A percentile compares a stretch with the other conserved stretches of the same genome.
Conservation (phyloP, 2,888 invertebrate species). For the Drosophila pseudotalamancana region DNA sequence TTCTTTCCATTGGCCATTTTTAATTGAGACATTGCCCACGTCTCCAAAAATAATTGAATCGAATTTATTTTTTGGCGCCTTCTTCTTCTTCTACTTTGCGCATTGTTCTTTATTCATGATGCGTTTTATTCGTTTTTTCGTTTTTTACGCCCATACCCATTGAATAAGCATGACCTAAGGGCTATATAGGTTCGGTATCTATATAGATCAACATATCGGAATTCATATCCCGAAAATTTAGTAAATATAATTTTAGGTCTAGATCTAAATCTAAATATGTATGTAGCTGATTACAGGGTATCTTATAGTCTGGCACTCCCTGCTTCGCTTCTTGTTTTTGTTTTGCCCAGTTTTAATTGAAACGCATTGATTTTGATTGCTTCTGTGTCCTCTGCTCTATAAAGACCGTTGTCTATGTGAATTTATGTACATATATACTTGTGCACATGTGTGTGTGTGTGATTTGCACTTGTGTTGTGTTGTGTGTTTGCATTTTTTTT, state of each 20-base stretch:
- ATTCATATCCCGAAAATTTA: too few relatives aligned
- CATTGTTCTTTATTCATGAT: conserved; percentile 33
- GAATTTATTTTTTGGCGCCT: conserved; percentile 55
- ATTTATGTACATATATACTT: too few relatives aligned
- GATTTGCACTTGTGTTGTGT: background rate
- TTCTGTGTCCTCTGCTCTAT: conserved; percentile 41
- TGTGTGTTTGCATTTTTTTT: conserved; percentile 9
- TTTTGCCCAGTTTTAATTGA: conserved; percentile 61
- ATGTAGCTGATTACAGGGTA: background rate
- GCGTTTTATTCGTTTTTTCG: conserved; percentile 5
- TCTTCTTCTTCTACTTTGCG: conserved; percentile 12
- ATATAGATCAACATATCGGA: too few relatives aligned
- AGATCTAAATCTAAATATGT: background rate
- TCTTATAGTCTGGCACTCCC: background rate
- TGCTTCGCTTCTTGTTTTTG: background rate
- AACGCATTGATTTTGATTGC: conserved; percentile 72
- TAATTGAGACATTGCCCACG: conserved; percentile 63
- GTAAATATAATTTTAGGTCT: background rate
- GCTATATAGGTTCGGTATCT: too few relatives aligned
- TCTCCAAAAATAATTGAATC: conserved; percentile 23
- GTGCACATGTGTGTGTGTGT: conserved; percentile 31
- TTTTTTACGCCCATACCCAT: background rate
- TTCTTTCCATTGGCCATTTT: conserved; percentile 22
- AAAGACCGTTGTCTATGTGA: conserved; percentile 22
- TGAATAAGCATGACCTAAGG: too few relatives aligned